Evolutionary conservation across 2,113 vertebrate genomes (phyloP), one percentile per base, ranked within the genome.

Genomic region (Alethe diademata): DNA sequence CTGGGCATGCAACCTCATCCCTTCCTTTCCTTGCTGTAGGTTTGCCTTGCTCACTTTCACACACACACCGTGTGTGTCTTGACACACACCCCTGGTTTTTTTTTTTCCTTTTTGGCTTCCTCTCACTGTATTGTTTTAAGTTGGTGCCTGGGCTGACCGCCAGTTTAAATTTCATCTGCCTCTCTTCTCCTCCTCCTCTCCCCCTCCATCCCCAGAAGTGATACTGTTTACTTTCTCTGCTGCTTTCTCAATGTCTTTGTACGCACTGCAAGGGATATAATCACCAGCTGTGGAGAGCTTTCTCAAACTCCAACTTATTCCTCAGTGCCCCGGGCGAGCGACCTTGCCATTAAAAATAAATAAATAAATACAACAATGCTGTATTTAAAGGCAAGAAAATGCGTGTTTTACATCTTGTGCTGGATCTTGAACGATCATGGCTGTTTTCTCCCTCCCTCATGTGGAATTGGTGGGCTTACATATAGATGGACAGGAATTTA

Each of bases 181-280:
- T 83, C 90, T 81, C 79, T 70, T 82, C 81, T 94, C 45, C 28
- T 86, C 47, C 56, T 92, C 35, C 35, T 60, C 51, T 60, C 83
- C 72, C 33, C 75, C 60, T 80, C 36, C 86, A 93, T 95, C 92
- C 86, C 95, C 97, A 97, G 94, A 97, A 97, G 95, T 97, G 97
- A 97, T 97, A 97, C 93, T 97, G 96, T 97, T 97, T 97, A 97
- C 97, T 97, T 97, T 97, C 97, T 96, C 95, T 81, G 81, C 96
- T 94, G 90, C 96, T 97, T 97, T 97, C 95, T 95, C 96, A 94
- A 82, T 95, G 95, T 65, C 97, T 97, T 96, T 96, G 96, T 96
- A 96, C 0, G 62, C 84, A 70, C 91, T 97, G 96, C 95, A 80
- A 97, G 90, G 95, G 95, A 96, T 97, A 95, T 91, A 97, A 97